Conservation (phyloP, 1,140 invertebrate species). For the Drosophila cardini region DNA sequence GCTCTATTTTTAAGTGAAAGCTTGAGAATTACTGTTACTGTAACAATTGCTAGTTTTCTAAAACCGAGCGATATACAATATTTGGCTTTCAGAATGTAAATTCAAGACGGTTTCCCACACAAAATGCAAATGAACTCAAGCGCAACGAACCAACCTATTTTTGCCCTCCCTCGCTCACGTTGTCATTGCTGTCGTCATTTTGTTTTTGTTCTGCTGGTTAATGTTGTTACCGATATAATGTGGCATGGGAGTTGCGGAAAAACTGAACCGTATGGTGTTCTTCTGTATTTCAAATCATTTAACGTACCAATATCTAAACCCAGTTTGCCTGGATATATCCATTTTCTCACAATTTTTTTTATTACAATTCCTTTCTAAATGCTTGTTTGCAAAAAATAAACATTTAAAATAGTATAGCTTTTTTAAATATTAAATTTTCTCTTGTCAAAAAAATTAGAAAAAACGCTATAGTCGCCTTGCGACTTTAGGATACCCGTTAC, state of each 20-base stretch:
- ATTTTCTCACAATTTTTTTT: too few relatives aligned
- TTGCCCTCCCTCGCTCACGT: constrained; percentile 29
- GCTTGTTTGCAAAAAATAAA: too few relatives aligned
- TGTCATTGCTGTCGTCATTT: constrained; percentile 19
- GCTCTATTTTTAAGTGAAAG: constrained; percentile 56
- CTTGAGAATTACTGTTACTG: constrained; percentile 35
- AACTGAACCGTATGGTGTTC: constrained; percentile 50
- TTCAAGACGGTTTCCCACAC: constrained; percentile 10
- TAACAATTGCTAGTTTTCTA: constrained; percentile 2
- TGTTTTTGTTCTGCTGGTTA: constrained; percentile 27
- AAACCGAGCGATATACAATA: constrained; percentile 5
- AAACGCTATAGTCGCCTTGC: too few relatives aligned
- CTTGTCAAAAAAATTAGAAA: too few relatives aligned
- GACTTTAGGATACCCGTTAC: too few relatives aligned
- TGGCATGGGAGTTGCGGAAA: constrained; percentile 53
- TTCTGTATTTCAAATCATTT: too few relatives aligned
- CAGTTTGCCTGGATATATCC: too few relatives aligned
- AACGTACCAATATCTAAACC: too few relatives aligned
- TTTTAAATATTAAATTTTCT: too few relatives aligned
- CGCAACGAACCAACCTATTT: constrained; percentile 16
- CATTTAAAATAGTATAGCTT: too few relatives aligned
- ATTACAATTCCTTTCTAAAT: too few relatives aligned
- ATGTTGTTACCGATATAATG: constrained; percentile 56
- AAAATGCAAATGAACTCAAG: constrained; percentile 1
- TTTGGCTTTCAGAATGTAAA: too few relatives aligned